These are phyloP conservation scores for Mercenaria mercenaria DNA, from an alignment of 1,140 invertebrate species.

Conservation along the genomic window DNA sequence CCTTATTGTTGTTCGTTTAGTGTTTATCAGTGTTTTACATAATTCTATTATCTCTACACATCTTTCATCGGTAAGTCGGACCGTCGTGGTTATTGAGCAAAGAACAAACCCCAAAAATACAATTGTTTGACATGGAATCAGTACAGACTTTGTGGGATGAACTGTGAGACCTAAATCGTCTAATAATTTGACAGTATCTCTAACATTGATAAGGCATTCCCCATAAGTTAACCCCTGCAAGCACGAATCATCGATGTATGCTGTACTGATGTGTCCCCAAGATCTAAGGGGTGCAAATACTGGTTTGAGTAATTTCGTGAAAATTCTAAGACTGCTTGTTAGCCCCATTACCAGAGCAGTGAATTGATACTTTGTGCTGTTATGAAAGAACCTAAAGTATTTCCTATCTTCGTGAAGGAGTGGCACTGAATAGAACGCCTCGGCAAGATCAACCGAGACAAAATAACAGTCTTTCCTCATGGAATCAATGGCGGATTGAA, in stretches of 20 bases:
- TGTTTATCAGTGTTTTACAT: not conserved
- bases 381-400: not conserved
- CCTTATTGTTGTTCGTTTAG: not conserved
- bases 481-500: constrained; percentile 39
- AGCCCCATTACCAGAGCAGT: not conserved
- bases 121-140: not conserved
- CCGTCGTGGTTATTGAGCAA: not conserved
- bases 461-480: too few species aligned
- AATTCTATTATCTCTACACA: not conserved
- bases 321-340: not conserved
- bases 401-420: not conserved
- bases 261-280: not conserved
- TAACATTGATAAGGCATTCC: not conserved
- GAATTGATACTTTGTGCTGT: not conserved
- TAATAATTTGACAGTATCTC: not conserved
- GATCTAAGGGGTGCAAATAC: not conserved
- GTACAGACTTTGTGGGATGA: not conserved
- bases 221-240: not conserved
- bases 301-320: not conserved
- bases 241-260: not conserved
- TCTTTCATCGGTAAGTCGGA: not conserved
- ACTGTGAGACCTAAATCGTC: not conserved
- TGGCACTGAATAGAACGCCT: constrained; percentile 6
- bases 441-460: not conserved
- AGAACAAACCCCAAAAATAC: constrained; percentile 12